Conservation (phyloP, 2,888 invertebrate genomes). For the Iselma pallidipennis region DNA sequence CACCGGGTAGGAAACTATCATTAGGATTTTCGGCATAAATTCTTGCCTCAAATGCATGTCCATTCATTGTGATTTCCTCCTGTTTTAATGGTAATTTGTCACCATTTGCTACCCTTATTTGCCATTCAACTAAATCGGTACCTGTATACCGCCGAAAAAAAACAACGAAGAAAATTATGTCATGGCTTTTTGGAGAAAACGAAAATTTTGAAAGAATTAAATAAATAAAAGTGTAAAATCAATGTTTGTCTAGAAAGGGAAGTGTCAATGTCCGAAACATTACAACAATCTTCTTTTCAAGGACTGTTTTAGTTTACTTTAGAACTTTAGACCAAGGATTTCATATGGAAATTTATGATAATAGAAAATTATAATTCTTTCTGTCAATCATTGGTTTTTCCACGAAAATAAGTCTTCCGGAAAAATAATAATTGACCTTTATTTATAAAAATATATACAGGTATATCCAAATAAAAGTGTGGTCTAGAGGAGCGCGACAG, state of each 20-base stretch:
- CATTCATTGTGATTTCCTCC: slow-evolving; percentile 73
- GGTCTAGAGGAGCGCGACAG: too few relatives aligned
- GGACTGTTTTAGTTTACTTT: background rate
- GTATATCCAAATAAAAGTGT: too few relatives aligned
- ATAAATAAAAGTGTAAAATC: background rate
- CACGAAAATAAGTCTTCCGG: too few relatives aligned
- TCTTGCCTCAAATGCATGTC: slow-evolving; percentile 95
- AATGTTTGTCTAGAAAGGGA: background rate
- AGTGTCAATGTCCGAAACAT: background rate
- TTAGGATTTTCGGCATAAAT: slow-evolving; percentile 92
- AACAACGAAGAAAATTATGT: too few relatives aligned
- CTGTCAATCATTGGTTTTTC: too few relatives aligned
- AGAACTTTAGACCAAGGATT: too few relatives aligned
- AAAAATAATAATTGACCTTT: too few relatives aligned
- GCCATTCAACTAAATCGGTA: slow-evolving; percentile 98
- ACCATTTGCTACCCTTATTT: slow-evolving; percentile 86
- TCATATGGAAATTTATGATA: too few relatives aligned
- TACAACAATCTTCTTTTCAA: too few relatives aligned
- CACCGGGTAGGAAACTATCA: slow-evolving; percentile 90
- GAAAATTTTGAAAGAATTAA: background rate
- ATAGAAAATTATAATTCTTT: too few relatives aligned
- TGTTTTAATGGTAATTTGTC: slow-evolving; percentile 83
- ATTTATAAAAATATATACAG: too few relatives aligned
- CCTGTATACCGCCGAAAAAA: too few relatives aligned
- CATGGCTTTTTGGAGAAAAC: background rate